Evolutionary conservation across 1,140 invertebrate genomes (phyloP), one percentile per base, ranked within the genome.

Genomic region (Psix sp.): DNA sequence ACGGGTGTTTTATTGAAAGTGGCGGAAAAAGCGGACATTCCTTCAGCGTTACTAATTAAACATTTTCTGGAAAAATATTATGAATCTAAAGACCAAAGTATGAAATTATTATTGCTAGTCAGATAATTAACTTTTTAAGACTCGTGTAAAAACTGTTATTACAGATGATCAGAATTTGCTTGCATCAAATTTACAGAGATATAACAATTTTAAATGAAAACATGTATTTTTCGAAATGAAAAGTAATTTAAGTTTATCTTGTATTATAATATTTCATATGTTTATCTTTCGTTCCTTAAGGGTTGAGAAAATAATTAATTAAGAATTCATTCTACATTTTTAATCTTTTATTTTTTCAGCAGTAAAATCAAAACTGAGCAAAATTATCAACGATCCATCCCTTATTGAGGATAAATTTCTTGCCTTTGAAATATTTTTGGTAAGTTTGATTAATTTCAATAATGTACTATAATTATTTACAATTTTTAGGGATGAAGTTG

Each of bases 401-500:
- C 76, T 92, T 11, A 94, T 96, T 71, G 85, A 91, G 62, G 90
- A 95, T 82, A 88, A 88, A 49, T 84, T 91, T 76, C 87, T 96
- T 14, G 91, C 94, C 1, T 91, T 91, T 82, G 93, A 96, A 89
- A 88, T 94, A 6, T 92, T 92, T 84, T 84, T 56, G 51, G 51
- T 56, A n/a, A 39, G 21, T 88, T 60, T 75, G 88, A 36, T 42
- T 14, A 24, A 40, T 18, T 17, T 35, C 63, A 46, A 29, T 36
- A 14, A 3, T 3, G n/a, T 42, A 10, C 45, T 56, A 54, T 14
- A 33, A n/a, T 51, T 36, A n/a, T 33, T 15, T n/a, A 16, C 15
- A n/a, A n/a, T n/a, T n/a, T n/a, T n/a, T n/a, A n/a, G n/a, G n/a
- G n/a, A n/a, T n/a, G n/a, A n/a, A n/a, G n/a, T n/a, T n/a, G n/a